These are phyloP conservation scores for Syngnathus acus DNA, from an alignment of 2,797 vertebrate species.

Conservation along the genomic window DNA sequence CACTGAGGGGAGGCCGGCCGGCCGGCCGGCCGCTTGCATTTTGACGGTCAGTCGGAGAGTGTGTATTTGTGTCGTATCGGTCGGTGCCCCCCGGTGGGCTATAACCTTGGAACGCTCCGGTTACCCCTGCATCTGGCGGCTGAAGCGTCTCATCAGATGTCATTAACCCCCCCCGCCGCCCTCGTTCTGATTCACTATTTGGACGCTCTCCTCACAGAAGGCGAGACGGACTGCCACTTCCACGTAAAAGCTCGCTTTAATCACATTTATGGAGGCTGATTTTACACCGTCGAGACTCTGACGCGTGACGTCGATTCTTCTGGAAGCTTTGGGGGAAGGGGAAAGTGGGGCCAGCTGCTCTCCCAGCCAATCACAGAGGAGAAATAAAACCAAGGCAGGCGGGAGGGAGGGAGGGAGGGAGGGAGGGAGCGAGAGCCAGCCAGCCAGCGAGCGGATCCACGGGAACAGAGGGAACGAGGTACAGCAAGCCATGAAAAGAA, in stretches of 20 bases:
- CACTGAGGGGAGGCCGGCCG: slow-evolving; percentile 50
- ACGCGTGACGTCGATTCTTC: slow-evolving; percentile 47
- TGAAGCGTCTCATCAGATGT: slow-evolving; percentile 30
- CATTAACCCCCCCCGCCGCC: slow-evolving; percentile 17
- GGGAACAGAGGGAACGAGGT: slow-evolving; percentile 37
- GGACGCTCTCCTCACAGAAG: not conserved
- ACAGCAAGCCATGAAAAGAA: slow-evolving; percentile 44
- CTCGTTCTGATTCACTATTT: not conserved
- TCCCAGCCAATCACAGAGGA: slow-evolving; percentile 55
- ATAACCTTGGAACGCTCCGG: slow-evolving; percentile 25
- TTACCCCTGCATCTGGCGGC: slow-evolving; percentile 36
- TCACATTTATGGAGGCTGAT: slow-evolving; percentile 31
- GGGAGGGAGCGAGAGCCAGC: slow-evolving; percentile 9
- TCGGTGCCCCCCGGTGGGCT: slow-evolving; percentile 7
- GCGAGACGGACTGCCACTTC: slow-evolving; percentile 13
- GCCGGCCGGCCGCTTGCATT: slow-evolving; percentile 21
- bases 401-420: slow-evolving; percentile 20
- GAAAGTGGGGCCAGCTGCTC: slow-evolving; percentile 26
- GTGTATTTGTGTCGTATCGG: not conserved
- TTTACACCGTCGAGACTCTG: slow-evolving; percentile 46
- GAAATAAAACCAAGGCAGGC: slow-evolving; percentile 12
- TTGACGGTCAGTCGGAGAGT: not conserved
- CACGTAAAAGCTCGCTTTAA: slow-evolving; percentile 24
- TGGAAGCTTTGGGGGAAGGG: slow-evolving; percentile 17
- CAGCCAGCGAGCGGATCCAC: slow-evolving; percentile 12